Conservation (phyloP, 2,797 vertebrate species). For the Gephyroberyx darwinii region DNA sequence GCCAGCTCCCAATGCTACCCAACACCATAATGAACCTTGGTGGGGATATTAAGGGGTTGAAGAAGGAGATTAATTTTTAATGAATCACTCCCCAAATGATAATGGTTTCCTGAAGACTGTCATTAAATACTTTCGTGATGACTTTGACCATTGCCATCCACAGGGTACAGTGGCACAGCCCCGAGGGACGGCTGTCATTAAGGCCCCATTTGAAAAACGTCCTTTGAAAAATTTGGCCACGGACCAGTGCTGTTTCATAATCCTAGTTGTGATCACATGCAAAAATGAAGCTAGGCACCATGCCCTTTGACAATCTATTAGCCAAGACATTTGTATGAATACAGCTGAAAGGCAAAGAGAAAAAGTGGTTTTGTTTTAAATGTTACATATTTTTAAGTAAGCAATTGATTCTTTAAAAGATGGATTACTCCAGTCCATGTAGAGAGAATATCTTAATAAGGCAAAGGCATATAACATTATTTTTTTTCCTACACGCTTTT, state of each 20-base stretch:
- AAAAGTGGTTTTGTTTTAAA: not conserved
- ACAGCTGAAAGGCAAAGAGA: not conserved
- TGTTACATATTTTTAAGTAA: not conserved
- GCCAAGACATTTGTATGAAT: not conserved
- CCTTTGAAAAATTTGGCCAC: constrained; percentile 5
- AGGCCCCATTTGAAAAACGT: constrained; percentile 2
- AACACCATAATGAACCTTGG: constrained; percentile 60
- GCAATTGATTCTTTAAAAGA: not conserved
- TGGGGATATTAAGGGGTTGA: constrained; percentile 54
- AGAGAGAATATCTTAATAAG: too few species aligned
- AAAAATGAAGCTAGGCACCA: not conserved
- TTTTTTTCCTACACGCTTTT: too few species aligned
- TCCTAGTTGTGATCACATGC: not conserved
- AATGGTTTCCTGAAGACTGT: constrained; percentile 65
- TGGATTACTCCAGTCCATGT: not conserved
- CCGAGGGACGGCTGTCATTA: constrained; percentile 13
- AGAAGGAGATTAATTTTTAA: constrained; percentile 71
- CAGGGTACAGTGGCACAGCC: constrained; percentile 21
- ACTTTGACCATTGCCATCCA: constrained; percentile 56
- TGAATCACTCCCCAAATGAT: constrained; percentile 68
- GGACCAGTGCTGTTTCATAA: constrained; percentile 17
- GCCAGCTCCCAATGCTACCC: constrained; percentile 17
- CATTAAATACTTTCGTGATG: constrained; percentile 68
- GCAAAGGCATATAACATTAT: too few species aligned
- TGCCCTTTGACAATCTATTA: not conserved